phyloP scores from a whole-genome alignment of 2,888 invertebrate species.

The Limnephilus lunatus region DNA sequence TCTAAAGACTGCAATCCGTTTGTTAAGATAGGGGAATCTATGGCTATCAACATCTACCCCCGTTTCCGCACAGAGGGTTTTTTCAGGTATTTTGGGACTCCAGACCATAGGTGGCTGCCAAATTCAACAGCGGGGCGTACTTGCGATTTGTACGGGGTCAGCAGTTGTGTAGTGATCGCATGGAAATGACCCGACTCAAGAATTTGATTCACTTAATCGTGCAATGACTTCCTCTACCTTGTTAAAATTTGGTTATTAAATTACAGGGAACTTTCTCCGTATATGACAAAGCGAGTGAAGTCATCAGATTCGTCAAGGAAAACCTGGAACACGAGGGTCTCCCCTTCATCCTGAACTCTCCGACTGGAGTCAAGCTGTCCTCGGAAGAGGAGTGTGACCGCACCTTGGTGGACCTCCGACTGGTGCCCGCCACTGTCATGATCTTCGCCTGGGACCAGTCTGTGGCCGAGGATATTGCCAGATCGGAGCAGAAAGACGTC shows the following conservation, averaged over 20 bases:
- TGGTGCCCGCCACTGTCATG: conserved; percentile 90
- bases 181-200: too few relatives aligned
- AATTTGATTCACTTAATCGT: too few relatives aligned
- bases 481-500: conserved; percentile 77
- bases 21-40: too few relatives aligned
- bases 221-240: not conserved
- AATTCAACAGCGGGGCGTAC: too few relatives aligned
- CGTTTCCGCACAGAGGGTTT: too few relatives aligned
- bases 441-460: conserved; percentile 84
- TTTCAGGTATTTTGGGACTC: too few relatives aligned
- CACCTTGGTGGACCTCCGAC: conserved; percentile 85
- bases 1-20: too few relatives aligned
- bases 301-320: conserved; percentile 89
- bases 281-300: conserved; percentile 84
- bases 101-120: too few relatives aligned
- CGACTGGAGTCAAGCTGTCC: conserved; percentile 81
- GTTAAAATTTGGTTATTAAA: conserved; percentile 35
- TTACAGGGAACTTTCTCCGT: conserved; percentile 92
- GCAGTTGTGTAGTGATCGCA: too few relatives aligned
- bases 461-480: conserved; percentile 75
- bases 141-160: too few relatives aligned
- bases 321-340: conserved; percentile 82
- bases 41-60: too few relatives aligned
- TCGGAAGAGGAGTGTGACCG: conserved; percentile 79
- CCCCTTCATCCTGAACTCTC: conserved; percentile 84